Conservation (phyloP, 2,888 invertebrate genomes). For the Thereva unica region DNA sequence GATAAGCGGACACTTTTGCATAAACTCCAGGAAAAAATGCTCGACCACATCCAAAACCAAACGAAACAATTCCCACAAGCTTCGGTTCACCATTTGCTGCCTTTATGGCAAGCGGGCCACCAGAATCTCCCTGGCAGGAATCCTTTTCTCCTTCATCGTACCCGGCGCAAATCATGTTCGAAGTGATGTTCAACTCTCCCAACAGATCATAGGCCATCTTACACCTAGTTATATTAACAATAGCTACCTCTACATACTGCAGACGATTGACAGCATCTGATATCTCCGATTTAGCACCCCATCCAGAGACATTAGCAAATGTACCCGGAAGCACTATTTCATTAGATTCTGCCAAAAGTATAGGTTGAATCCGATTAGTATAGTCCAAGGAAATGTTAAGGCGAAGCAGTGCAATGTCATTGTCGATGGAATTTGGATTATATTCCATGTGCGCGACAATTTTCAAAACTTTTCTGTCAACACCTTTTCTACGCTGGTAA, state of each 20-base stretch:
- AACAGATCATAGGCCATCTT: background rate
- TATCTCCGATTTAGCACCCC: constrained; percentile 43
- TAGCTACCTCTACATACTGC: background rate
- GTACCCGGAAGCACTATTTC: constrained; percentile 3
- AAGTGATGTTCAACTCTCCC: constrained; percentile 20
- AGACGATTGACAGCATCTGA: constrained; percentile 43
- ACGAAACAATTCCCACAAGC: constrained; percentile 19
- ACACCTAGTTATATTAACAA: constrained; percentile 1
- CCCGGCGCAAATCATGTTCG: constrained; percentile 21
- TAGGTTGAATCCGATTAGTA: constrained; percentile 51
- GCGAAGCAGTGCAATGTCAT: constrained; percentile 61
- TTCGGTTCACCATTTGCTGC: background rate
- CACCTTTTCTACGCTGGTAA: constrained; percentile 45
- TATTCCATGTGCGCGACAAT: constrained; percentile 56
- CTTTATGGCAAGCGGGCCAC: constrained; percentile 19
- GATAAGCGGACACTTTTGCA: background rate
- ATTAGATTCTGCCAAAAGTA: constrained; percentile 48
- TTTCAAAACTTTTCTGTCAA: background rate
- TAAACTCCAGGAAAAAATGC: constrained; percentile 3
- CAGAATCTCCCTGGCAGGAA: constrained; percentile 27
- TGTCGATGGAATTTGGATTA: constrained; percentile 57
- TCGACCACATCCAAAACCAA: constrained; percentile 10
- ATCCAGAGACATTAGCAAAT: constrained; percentile 33
- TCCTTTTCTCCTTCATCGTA: background rate
- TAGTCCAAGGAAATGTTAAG: constrained; percentile 57